phyloP scores from a whole-genome alignment of 2,113 vertebrate genomes.

The Chaetura pelagica region DNA sequence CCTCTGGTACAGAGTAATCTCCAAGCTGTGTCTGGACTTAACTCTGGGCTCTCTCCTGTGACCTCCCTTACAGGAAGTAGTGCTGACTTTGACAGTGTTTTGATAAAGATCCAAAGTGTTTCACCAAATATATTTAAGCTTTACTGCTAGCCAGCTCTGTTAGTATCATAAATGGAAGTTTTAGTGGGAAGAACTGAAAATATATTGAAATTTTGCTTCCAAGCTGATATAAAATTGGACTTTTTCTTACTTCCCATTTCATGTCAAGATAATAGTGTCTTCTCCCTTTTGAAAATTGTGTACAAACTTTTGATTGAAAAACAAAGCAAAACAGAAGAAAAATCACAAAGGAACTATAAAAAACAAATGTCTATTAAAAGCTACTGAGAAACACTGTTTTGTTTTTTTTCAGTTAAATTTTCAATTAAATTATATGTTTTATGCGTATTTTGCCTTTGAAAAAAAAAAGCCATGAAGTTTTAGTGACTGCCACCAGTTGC shows the following conservation, averaged over 20 bases:
- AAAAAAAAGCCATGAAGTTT: background rate
- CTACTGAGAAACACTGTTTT: background rate
- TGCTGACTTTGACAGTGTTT: background rate
- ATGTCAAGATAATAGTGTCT: background rate
- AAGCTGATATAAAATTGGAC: background rate
- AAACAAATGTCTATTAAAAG: background rate
- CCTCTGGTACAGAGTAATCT: background rate
- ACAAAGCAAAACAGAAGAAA: background rate
- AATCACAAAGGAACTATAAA: background rate
- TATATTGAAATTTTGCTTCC: background rate
- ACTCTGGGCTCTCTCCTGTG: background rate
- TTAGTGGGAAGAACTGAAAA: background rate
- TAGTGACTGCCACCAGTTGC: background rate
- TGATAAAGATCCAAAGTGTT: background rate
- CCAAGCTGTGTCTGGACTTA: background rate
- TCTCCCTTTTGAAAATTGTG: background rate
- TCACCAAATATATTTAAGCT: background rate
- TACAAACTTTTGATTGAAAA: background rate
- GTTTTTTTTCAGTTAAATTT: background rate
- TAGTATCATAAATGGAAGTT: background rate
- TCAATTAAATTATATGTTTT: background rate
- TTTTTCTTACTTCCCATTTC: background rate
- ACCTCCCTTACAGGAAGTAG: background rate
- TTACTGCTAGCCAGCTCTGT: background rate
- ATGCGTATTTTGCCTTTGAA: background rate